Percentiles rank a stretch among this genome's conserved stretches.
Evolutionary conservation across 2,888 invertebrate genomes (phyloP).

Genomic region (Ditula angustiorana): DNA sequence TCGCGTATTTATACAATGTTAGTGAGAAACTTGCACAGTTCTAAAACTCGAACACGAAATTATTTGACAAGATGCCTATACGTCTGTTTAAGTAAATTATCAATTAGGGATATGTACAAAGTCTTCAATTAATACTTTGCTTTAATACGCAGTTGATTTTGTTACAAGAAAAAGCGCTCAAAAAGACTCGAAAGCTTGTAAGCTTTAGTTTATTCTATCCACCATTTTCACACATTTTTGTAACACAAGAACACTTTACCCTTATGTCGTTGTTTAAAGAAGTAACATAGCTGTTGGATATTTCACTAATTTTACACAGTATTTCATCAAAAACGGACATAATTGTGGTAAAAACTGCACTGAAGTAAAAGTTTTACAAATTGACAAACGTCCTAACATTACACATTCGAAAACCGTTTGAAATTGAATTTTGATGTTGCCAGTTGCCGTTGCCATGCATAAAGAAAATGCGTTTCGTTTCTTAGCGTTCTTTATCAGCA

Average conservation of each 20-base stretch:
- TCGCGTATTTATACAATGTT: background rate
- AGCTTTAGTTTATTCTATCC: slow-evolving; percentile 14
- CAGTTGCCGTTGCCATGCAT: slow-evolving; percentile 44
- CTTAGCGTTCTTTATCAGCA: background rate
- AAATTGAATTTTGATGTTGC: slow-evolving; percentile 65
- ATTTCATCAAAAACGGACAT: slow-evolving; percentile 79
- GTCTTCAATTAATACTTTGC: background rate
- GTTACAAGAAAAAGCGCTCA: background rate
- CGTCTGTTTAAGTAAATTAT: no score
- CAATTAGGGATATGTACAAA: no score
- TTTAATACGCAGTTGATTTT: background rate
- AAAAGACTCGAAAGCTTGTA: background rate
- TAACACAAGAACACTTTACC: slow-evolving; percentile 54
- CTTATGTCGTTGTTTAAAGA: slow-evolving; percentile 68
- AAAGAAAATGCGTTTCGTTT: background rate
- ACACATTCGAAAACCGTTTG: slow-evolving; percentile 78
- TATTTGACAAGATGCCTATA: no score
- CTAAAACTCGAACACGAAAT: no score
- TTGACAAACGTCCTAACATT: slow-evolving; percentile 71
- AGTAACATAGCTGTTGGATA: slow-evolving; percentile 61
- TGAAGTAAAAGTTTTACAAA: slow-evolving; percentile 60
- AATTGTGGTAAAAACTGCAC: slow-evolving; percentile 60
- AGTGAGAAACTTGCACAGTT: background rate
- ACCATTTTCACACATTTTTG: slow-evolving; percentile 21
- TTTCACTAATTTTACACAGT: slow-evolving; percentile 66